Evolutionary conservation across 2,113 vertebrate species (phyloP), one percentile per base, ranked within the genome.

Genomic region (Emydocephalus ijimae): DNA sequence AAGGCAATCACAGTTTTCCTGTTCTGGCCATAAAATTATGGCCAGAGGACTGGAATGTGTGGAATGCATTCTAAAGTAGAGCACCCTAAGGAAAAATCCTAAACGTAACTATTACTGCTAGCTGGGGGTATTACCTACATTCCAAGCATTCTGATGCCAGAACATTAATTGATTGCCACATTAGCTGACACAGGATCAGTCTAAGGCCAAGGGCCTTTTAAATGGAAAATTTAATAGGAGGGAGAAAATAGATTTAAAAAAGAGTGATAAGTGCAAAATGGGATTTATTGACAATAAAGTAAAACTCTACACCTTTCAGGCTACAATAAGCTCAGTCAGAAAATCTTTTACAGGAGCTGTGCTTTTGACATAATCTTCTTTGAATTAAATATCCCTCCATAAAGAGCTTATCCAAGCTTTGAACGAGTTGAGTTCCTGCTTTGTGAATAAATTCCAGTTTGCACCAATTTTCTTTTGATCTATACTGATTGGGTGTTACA

Each of bases 41-140:
- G 69, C 88, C 87, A 92, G 92, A 89, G 56, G 54, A 23, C 69
- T 90, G 74, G 88, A 89, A 92, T 89, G 92, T 50, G 29, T 85
- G 92, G 92, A 85, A 92, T 92, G 88, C 34, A 39, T 90, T 85
- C 69, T 43, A 90, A 90, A 90, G 18, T 20, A 90, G 11, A 89
- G 69, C 45, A 85, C 69, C 92, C 88, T 29, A 50, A 43, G 92
- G 88, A 92, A 55, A 45, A 64, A 89, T 52, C 55, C 88, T 61
- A 86, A 89, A 85, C 24, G n/a, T 9, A 56, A 48, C 54, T n/a
- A 57, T 45, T 90, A 48, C 8, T 43, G n/a, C 23, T 85, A 56
- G 50, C 45, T 85, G 48, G 56, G 34, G 56, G 54, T 2, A 29
- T 34, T 45, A 26, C 56, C 74, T 23, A 52, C 88, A 90, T 90